These are phyloP conservation scores for Ranitomeya variabilis DNA, from an alignment of 2,113 vertebrate genomes.

Conservation along the genomic window DNA sequence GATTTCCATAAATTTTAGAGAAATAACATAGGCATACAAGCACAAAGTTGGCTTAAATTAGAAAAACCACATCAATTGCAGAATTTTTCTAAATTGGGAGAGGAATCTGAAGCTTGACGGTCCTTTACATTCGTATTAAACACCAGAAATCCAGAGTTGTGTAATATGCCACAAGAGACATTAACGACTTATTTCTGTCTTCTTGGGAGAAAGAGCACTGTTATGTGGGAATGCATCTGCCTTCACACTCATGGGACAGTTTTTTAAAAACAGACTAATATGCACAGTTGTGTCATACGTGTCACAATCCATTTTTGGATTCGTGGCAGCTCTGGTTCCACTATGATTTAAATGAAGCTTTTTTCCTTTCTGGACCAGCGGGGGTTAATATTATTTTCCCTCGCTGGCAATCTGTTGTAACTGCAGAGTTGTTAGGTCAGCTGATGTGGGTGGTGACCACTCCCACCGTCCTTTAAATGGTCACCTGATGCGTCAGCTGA, in stretches of 20 bases:
- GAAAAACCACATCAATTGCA: not conserved
- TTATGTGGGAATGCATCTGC: conserved; percentile 34
- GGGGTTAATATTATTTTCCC: too few relatives aligned
- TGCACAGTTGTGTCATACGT: not conserved
- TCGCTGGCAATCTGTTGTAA: too few relatives aligned
- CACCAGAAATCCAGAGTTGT: conserved; percentile 54
- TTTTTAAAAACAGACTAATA: not conserved
- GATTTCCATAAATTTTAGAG: not conserved
- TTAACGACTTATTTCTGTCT: conserved; percentile 44
- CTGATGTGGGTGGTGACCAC: too few relatives aligned
- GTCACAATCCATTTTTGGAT: too few relatives aligned
- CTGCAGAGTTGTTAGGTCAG: too few relatives aligned
- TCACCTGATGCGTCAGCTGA: too few relatives aligned
- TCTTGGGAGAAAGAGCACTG: conserved; percentile 26
- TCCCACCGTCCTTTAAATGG: too few relatives aligned
- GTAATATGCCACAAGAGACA: conserved; percentile 56
- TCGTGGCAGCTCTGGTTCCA: too few relatives aligned
- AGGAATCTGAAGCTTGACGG: not conserved
- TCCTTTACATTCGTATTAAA: not conserved
- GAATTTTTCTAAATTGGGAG: not conserved
- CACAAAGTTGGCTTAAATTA: not conserved
- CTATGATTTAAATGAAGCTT: too few relatives aligned
- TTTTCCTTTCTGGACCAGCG: too few relatives aligned
- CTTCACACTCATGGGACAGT: not conserved
- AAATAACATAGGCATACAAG: not conserved